phyloP scores from a whole-genome alignment of 2,797 vertebrate genomes.

The Anas flavirostris region DNA sequence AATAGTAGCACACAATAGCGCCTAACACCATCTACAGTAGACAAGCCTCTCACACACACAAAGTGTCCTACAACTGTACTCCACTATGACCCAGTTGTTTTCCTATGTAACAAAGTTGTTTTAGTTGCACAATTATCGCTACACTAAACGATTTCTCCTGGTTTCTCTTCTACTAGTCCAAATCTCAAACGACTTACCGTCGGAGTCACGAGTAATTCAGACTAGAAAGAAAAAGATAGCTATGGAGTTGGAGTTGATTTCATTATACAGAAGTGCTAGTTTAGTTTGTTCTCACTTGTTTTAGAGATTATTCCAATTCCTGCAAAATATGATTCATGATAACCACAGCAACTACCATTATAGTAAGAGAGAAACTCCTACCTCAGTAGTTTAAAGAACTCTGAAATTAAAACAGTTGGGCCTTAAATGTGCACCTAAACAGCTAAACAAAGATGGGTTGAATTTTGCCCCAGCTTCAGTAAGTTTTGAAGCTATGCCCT shows the following conservation, averaged over 20 bases:
- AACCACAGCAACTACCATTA: not conserved
- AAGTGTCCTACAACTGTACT: not conserved
- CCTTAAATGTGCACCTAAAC: not conserved
- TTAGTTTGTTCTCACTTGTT: not conserved
- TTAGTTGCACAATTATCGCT: not conserved
- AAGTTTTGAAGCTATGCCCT: not conserved
- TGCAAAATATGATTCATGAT: not conserved
- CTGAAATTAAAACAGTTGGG: not conserved
- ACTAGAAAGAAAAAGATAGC: not conserved
- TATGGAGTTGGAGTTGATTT: not conserved
- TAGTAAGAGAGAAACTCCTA: not conserved
- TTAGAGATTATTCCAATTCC: not conserved
- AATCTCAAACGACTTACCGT: not conserved
- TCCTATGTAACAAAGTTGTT: not conserved
- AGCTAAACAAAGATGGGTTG: not conserved
- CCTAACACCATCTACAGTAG: accelerated
- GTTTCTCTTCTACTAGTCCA: not conserved
- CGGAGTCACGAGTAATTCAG: not conserved
- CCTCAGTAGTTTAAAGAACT: not conserved
- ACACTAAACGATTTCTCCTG: not conserved
- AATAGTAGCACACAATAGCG: not conserved
- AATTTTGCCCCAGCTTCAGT: not conserved
- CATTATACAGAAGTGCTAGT: not conserved
- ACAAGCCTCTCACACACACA: not conserved
- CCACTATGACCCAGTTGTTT: not conserved